phyloP scores from a whole-genome alignment of 64 coral and sea anemone genomes.

The Dendronephthya gigantea region DNA sequence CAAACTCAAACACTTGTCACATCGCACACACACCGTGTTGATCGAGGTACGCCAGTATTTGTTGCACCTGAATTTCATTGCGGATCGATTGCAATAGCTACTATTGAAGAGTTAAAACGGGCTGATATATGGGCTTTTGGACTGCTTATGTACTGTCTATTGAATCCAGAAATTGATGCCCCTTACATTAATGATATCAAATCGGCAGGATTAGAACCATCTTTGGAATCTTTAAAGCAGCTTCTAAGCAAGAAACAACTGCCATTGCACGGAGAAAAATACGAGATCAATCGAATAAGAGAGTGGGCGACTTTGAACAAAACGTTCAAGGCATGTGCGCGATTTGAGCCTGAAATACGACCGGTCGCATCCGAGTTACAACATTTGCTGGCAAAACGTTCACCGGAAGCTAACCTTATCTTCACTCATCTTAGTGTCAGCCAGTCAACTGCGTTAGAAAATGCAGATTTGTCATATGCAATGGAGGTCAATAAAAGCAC shows the following conservation, averaged over 20 bases:
- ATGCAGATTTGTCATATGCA: background rate
- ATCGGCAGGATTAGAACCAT: background rate
- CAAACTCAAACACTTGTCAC: background rate
- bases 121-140: constrained; percentile 16
- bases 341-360: background rate
- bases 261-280: background rate
- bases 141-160: background rate
- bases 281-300: background rate
- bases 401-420: background rate
- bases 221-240: background rate
- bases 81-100: background rate
- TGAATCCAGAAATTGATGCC: background rate
- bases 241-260: background rate
- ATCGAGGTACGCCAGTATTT: background rate
- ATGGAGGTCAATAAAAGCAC: background rate
- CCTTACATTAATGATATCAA: background rate
- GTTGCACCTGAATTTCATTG: background rate
- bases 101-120: background rate
- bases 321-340: background rate
- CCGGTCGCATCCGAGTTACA: background rate
- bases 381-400: background rate
- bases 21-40: background rate
- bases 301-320: background rate
- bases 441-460: background rate
- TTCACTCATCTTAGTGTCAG: background rate